Conservation (phyloP, 2,113 vertebrate genomes). For the Podilymbus podiceps region DNA sequence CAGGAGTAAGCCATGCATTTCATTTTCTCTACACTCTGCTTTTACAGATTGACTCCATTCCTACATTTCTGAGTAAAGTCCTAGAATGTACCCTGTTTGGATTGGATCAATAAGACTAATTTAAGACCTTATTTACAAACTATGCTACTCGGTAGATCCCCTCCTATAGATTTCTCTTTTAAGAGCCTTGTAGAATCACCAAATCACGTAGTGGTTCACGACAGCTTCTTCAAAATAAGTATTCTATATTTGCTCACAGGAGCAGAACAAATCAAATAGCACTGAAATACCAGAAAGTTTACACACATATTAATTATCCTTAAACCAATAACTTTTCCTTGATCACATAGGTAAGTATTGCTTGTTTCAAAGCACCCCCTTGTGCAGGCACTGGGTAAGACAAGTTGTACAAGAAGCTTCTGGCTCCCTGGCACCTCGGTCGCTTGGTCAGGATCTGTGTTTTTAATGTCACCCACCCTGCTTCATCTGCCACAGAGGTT, state of each 20-base stretch:
- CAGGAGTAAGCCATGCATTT: not conserved
- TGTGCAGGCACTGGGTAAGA: slow-evolving; percentile 31
- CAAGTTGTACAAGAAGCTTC: not conserved
- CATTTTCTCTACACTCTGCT: not conserved
- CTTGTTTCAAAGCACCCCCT: slow-evolving; percentile 53
- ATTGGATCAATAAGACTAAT: slow-evolving; percentile 10
- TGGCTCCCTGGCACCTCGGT: not conserved
- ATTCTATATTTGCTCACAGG: not conserved
- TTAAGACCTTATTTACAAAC: not conserved
- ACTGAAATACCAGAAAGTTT: not conserved
- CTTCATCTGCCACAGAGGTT: not conserved
- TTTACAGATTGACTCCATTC: not conserved
- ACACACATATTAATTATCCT: not conserved
- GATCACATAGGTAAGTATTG: not conserved
- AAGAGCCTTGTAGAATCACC: not conserved
- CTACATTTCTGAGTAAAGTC: not conserved
- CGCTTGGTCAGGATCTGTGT: not conserved
- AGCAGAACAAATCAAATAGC: not conserved
- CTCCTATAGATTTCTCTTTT: slow-evolving; percentile 1
- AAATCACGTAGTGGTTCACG: not conserved
- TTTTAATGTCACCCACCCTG: not conserved
- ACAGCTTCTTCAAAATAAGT: slow-evolving; percentile 16
- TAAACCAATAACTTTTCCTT: slow-evolving; percentile 1
- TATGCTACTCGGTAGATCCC: not conserved
- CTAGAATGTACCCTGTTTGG: not conserved